These are phyloP conservation scores for Lucilia sericata DNA, from an alignment of 1,140 invertebrate species.

Conservation along the genomic window DNA sequence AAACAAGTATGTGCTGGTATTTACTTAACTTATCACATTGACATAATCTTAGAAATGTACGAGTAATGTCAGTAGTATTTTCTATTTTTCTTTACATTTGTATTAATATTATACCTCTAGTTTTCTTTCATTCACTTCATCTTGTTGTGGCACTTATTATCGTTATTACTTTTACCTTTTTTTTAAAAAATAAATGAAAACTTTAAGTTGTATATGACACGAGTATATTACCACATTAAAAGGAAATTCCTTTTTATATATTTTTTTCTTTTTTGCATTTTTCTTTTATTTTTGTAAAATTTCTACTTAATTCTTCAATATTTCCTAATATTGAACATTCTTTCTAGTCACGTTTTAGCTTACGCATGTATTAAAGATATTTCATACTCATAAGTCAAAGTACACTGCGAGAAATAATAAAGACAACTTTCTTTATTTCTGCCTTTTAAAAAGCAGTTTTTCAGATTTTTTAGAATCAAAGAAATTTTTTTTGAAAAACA, in stretches of 20 bases:
- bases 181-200: constrained; percentile 7
- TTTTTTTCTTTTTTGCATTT: neutral
- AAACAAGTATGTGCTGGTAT: constrained; percentile 21
- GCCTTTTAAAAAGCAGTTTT: no score
- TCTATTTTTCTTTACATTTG: neutral
- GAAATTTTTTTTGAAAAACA: no score
- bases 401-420: neutral
- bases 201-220: neutral
- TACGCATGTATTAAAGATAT: constrained; percentile 23
- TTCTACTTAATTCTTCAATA: constrained; percentile 12
- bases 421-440: no score
- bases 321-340: constrained; percentile 29
- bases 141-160: neutral
- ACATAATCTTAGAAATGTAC: constrained; percentile 33
- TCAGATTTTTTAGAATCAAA: no score
- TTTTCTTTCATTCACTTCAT: neutral
- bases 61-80: neutral
- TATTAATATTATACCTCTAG: neutral
- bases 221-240: neutral
- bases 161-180: neutral
- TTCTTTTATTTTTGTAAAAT: neutral
- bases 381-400: neutral
- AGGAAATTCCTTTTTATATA: neutral
- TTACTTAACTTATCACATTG: constrained; percentile 37
- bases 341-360: constrained; percentile 33